Evolutionary conservation across 2,113 vertebrate species (phyloP).

Genomic region (human): GRCh38 chr15:97403001-97403500

Average conservation of each 20-base stretch:
- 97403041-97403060: no score
- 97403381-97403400: no score
- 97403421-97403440: rapidly evolving
- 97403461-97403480: background rate
- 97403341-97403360: rapidly evolving
- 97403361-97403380: background rate
- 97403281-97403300: no score
- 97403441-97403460: background rate
- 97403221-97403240: background rate
- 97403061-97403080: no score
- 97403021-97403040: no score
- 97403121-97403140: no score
- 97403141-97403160: no score
- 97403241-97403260: background rate
- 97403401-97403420: rapidly evolving
- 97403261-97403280: background rate
- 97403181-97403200: no score
- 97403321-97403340: background rate
- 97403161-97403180: no score
- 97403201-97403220: background rate
- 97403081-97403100: no score
- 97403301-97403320: background rate
- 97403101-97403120: no score
- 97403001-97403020: no score
- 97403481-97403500: background rate